Evolutionary conservation across 2,113 vertebrate genomes (phyloP), one percentile per base, ranked within the genome.

Genomic region (Tupaia chinensis): DNA sequence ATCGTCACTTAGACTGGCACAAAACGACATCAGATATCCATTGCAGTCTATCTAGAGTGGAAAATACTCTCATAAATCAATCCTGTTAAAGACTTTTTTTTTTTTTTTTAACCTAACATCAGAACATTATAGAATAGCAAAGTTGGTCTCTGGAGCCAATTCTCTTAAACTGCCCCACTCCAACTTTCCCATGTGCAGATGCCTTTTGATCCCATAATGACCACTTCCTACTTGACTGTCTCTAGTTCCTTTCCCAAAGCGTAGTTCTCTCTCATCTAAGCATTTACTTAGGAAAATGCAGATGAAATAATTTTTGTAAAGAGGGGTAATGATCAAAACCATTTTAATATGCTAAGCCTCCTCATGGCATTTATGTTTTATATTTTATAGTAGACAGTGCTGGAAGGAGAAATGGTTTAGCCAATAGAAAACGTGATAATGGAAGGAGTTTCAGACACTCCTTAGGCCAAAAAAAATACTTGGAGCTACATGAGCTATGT

Each of bases 11-110:
- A 94, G 76, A 89, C 56, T 58, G 83, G 77, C 80, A 92, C 27
- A 76, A 69, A 95, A 65, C 74, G 66, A 56, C 2, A 72, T 87
- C 53, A 56, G 91, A 77, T 85, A 92, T 61, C 88, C 86, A 80
- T 1, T 85, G 29, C n/a, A 58, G 69, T 89, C 61, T 65, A 23
- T 83, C 16, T 54, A 61, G 19, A 80, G 91, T 77, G 27, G 73
- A 83, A 94, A 89, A 95, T 70, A 81, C 56, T 25, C 87, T 83
- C 73, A 82, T 56, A 20, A 72, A 83, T 95, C 61, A 94, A 86
- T 34, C 7, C 68, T 77, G 81, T 73, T 58, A 54, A 78, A 76
- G 88, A 29, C 16, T 1, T 77, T 89, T 58, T 56, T n/a, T 32
- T 32, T 32, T 17, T 29, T 32, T 44, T 44, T 17, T 29, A 29